Evolutionary conservation across 1,140 invertebrate genomes (phyloP), one percentile per base, ranked within the genome.

Genomic region (Ceratina japonica): DNA sequence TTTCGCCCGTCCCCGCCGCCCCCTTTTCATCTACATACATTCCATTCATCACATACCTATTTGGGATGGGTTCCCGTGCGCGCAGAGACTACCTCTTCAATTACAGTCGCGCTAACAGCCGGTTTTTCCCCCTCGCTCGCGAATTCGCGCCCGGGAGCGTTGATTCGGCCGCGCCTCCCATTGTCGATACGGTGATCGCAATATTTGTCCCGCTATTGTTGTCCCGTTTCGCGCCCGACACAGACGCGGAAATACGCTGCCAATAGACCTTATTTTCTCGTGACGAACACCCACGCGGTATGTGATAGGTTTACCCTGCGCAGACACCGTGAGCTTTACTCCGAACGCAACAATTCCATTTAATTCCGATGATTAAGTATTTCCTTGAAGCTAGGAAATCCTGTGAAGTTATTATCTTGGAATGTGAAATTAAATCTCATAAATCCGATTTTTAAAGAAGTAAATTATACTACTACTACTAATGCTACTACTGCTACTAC

Each of bases 21-120:
- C 65, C 82, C 74, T 84, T 78, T 84, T 59, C 82, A 84, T 87
- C 86, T 84, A 84, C 83, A 86, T 84, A 84, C 83, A 86, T 86
- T 87, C 82, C 66, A 76, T 66, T 78, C 82, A 76, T 22, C 27
- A 20, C 49, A 56, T 52, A 75, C 72, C 78, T 83, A 78, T 80
- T 76, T 74, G 71, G 65, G 54, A 75, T 79, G 70, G 74, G 51
- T 37, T 31, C 66, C 1, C 18, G 24, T 18, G 31, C 12, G 44
- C 49, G 31, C 20, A 22, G 61, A 51, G 37, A 52, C 20, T 74
- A 44, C 63, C 59, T 66, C 62, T 72, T 51, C 69, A 56, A 72
- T 78, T 72, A 64, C 27, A 15, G 24, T 56, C 24, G 54, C 74
- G 62, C 64, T 76, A 68, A 68, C 31, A 59, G 44, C 16, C 58